Base-by-base conservation (phyloP, 1,140 invertebrate genomes). In the Drosophila serrata region DNA sequence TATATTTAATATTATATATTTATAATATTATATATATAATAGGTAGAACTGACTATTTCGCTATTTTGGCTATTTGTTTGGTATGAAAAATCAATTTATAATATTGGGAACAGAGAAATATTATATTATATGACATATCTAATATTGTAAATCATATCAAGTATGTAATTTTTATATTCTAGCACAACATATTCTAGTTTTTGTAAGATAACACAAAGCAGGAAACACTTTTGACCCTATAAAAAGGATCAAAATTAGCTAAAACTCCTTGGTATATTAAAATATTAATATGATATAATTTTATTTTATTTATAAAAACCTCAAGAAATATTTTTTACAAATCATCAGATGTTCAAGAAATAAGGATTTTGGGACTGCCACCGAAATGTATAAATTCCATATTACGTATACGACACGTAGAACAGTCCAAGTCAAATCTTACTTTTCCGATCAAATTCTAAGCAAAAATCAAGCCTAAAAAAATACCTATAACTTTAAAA, bases 351-450 rank as follows among this genome's bases (percentile, higher is more conserved):
- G n/a, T n/a, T n/a, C n/a, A n/a, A n/a, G n/a, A n/a, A n/a, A n/a
- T n/a, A n/a, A n/a, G n/a, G n/a, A n/a, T n/a, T n/a, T n/a, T n/a
- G n/a, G n/a, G n/a, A n/a, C 19, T 45, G 19, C 1, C 6, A 4
- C 12, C 13, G 6, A 45, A 45, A 7, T 22, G 0, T 27, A 46
- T 0, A 27, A 27, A 5, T n/a, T 4, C 0, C 13, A 39, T 39
- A 17, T 56, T 37, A 24, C 53, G 53, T 17, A 39, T 56, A 56
- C 53, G 33, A 9, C 53, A n/a, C 6, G 53, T 55, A 7, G 13
- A 22, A 37, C 31, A 15, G 5, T 2, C 27, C 15, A 12, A 49
- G 7, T 6, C 37, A n/a, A 7, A 31, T 33, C 9, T 3, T 4
- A 24, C 11, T 13, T 43, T 13, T 6, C 12, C 12, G 2, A 1